phyloP scores from a whole-genome alignment of 2,797 vertebrate species.

The Prunella strophiata region DNA sequence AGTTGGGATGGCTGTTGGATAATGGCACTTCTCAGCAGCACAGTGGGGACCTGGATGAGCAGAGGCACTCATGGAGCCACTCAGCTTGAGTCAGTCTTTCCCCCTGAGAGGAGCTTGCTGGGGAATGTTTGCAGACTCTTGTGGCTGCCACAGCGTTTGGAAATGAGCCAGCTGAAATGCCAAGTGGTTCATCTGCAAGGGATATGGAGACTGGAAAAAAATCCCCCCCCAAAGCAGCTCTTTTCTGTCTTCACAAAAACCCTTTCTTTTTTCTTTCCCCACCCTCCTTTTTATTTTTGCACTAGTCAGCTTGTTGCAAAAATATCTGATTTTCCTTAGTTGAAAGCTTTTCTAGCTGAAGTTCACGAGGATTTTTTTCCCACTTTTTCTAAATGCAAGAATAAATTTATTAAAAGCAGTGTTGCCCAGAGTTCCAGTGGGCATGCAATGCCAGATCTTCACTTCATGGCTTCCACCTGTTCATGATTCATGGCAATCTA shows the following conservation, averaged over 20 bases:
- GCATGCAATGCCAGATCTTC: background rate
- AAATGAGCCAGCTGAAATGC: background rate
- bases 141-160: background rate
- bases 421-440: background rate
- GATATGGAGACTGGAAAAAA: background rate
- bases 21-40: background rate
- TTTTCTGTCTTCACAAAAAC: background rate
- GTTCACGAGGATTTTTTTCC: background rate
- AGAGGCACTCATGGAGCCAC: background rate
- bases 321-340: background rate
- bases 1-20: background rate
- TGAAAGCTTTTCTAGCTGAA: background rate
- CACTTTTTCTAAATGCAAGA: background rate
- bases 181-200: background rate
- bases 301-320: background rate
- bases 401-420: background rate
- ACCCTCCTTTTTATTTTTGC: rapidly evolving
- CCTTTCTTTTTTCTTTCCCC: background rate
- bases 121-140: background rate
- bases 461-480: background rate
- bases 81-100: constrained; percentile 1
- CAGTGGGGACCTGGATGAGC: background rate
- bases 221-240: background rate
- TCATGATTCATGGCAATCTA: background rate
- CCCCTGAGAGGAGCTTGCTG: background rate